Percentiles rank a stretch among this genome's conserved stretches.
Conservation (phyloP, 2,888 invertebrate genomes). For the Apocheima hispidaria region DNA sequence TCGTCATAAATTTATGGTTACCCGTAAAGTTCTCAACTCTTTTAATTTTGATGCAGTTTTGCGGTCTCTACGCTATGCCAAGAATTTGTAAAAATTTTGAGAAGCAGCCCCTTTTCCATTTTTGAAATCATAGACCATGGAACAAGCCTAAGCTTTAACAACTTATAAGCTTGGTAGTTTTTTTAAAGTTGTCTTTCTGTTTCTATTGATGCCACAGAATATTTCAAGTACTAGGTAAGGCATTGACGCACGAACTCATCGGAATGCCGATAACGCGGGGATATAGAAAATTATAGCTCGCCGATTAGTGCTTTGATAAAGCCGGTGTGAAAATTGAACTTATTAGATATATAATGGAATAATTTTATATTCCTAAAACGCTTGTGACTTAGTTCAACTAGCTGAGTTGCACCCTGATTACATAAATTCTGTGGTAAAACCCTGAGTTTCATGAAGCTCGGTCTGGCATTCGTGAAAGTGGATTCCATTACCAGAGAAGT, state of each 20-base stretch:
- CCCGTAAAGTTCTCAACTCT: too few relatives aligned
- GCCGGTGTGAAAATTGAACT: slow-evolving; percentile 6
- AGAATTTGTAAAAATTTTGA: too few relatives aligned
- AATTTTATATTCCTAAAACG: too few relatives aligned
- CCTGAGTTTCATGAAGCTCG: too few relatives aligned
- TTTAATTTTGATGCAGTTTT: too few relatives aligned
- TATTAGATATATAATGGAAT: background rate
- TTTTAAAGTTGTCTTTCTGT: background rate
- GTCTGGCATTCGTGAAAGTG: too few relatives aligned
- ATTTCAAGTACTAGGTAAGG: background rate
- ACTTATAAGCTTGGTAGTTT: too few relatives aligned
- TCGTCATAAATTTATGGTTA: too few relatives aligned
- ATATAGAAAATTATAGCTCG: slow-evolving; percentile 57
- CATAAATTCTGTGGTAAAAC: background rate
- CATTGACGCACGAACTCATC: slow-evolving; percentile 59
- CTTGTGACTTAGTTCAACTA: background rate
- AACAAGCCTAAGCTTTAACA: background rate
- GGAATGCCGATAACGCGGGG: slow-evolving; percentile 59
- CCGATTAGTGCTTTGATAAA: slow-evolving; percentile 42
- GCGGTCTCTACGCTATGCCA: too few relatives aligned
- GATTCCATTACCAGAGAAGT: too few relatives aligned
- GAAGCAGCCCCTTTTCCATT: too few relatives aligned
- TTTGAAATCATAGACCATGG: too few relatives aligned
- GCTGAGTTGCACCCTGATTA: background rate
- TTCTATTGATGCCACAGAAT: background rate